Percentiles rank a stretch among this genome's conserved stretches.
These are phyloP conservation scores for Distichodus sexfasciatus DNA, from an alignment of 2,797 vertebrate genomes.

Conservation along the genomic window DNA sequence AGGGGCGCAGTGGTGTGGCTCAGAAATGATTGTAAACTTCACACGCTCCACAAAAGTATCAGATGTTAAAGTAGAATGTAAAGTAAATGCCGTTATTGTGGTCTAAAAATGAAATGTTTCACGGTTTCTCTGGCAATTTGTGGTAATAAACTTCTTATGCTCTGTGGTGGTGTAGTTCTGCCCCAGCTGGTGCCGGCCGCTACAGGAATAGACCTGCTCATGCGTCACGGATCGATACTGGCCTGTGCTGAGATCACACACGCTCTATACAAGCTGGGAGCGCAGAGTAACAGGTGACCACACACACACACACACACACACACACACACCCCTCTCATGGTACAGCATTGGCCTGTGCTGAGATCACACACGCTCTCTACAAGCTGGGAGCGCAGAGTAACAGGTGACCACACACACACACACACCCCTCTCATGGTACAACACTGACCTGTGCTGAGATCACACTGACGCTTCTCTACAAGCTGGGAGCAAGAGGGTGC, in stretches of 20 bases:
- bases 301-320: too few species aligned
- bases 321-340: conserved; percentile 90
- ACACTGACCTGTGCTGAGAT: conserved; percentile 92
- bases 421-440: conserved; percentile 87
- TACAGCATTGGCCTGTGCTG: conserved; percentile 88
- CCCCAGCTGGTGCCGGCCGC: conserved; percentile 81
- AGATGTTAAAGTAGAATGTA: too few species aligned
- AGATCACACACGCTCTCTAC: conserved; percentile 84
- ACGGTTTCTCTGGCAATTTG: too few species aligned
- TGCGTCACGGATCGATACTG: conserved; percentile 89
- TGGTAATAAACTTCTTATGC: too few species aligned
- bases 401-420: conserved; percentile 91
- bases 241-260: conserved; percentile 88
- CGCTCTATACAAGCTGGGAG: conserved; percentile 79
- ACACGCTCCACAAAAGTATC: too few species aligned
- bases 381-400: conserved; percentile 73
- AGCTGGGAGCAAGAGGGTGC: conserved; percentile 72
- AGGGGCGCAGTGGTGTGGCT: too few species aligned
- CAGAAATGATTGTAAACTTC: too few species aligned
- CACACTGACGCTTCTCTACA: conserved; percentile 80
- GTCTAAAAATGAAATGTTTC: too few species aligned
- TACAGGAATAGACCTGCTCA: conserved; percentile 82
- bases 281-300: too few species aligned
- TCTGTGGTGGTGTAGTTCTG: conserved; percentile 86
- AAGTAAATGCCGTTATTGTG: too few species aligned